These are phyloP conservation scores for Luidia sarsii DNA, from an alignment of 53 echinoderm and acorn worm genomes.

Conservation along the genomic window DNA sequence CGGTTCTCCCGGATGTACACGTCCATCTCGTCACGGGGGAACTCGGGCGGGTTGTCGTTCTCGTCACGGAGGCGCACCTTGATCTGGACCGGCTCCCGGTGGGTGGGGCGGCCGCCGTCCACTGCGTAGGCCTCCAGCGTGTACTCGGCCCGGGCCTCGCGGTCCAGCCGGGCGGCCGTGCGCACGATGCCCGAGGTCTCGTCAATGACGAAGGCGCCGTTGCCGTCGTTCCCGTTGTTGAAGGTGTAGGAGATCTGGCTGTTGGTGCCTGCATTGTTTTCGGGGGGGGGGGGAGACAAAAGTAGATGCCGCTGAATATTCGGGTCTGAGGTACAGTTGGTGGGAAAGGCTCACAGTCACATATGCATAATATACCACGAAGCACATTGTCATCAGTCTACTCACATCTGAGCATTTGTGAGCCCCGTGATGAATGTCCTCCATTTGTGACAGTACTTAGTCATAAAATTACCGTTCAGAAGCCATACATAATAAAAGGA, in stretches of 20 bases:
- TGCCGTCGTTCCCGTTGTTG: conserved; percentile 82
- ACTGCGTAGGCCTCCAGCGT: conserved; percentile 74
- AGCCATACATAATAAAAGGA: no score
- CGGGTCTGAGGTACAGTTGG: no score
- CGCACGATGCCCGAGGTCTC: conserved; percentile 91
- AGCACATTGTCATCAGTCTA: no score
- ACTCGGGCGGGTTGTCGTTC: conserved; percentile 92
- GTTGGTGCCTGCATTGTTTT: conserved; percentile 83
- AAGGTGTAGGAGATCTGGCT: conserved; percentile 89
- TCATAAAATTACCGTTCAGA: no score
- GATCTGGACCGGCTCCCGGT: conserved; percentile 69
- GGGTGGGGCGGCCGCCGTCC: conserved; percentile 72
- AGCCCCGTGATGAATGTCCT: no score
- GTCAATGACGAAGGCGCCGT: conserved; percentile 92
- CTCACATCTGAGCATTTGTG: no score
- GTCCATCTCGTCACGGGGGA: conserved; percentile 50
- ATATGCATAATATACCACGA: no score
- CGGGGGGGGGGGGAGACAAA: no score
- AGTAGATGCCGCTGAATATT: no score
- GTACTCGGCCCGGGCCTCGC: conserved; percentile 81
- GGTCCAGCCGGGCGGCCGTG: conserved; percentile 76
- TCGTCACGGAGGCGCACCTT: conserved; percentile 68
- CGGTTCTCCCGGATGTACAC: conserved; percentile 84
- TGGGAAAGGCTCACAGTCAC: no score
- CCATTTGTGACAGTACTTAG: no score